phyloP scores from a whole-genome alignment of 2,888 invertebrate genomes.

The Taenaris catops region DNA sequence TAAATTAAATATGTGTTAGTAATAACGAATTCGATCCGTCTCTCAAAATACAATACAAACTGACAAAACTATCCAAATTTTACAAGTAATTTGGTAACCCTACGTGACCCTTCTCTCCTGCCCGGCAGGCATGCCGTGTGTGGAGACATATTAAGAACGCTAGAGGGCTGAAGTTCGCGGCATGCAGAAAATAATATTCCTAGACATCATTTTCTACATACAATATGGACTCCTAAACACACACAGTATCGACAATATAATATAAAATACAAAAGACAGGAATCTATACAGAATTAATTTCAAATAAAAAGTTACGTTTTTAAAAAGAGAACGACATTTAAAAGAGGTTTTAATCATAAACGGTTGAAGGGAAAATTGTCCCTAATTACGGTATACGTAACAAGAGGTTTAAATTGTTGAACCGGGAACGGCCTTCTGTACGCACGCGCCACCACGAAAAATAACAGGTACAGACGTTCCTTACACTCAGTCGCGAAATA shows the following conservation, averaged over 20 bases:
- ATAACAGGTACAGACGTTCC: constrained; percentile 37
- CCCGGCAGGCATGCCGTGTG: constrained; percentile 15
- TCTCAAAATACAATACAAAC: too few relatives aligned
- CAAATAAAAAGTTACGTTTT: neutral
- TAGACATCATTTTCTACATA: constrained; percentile 3
- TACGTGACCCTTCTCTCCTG: constrained; percentile 16
- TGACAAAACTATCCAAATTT: too few relatives aligned
- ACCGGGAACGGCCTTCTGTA: constrained; percentile 26
- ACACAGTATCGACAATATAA: too few relatives aligned
- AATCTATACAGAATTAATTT: too few relatives aligned
- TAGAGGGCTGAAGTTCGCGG: constrained; percentile 12
- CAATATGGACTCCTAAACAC: too few relatives aligned
- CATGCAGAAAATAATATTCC: constrained; percentile 2
- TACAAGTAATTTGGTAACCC: constrained; percentile 3
- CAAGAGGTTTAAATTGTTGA: constrained; percentile 28
- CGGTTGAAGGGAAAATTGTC: constrained; percentile 17
- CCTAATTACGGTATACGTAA: constrained; percentile 27
- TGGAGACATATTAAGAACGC: constrained; percentile 20
- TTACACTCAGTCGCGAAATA: constrained; percentile 60
- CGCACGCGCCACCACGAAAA: constrained; percentile 35
- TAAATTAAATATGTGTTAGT: too few relatives aligned
- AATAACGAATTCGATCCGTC: too few relatives aligned
- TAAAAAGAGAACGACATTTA: neutral
- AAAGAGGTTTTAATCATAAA: constrained; percentile 74
- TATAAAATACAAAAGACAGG: too few relatives aligned